Evolutionary conservation across 2,888 invertebrate genomes (phyloP), one percentile per base, ranked within the genome.

Genomic region (Rhaphigaster nebulosa): DNA sequence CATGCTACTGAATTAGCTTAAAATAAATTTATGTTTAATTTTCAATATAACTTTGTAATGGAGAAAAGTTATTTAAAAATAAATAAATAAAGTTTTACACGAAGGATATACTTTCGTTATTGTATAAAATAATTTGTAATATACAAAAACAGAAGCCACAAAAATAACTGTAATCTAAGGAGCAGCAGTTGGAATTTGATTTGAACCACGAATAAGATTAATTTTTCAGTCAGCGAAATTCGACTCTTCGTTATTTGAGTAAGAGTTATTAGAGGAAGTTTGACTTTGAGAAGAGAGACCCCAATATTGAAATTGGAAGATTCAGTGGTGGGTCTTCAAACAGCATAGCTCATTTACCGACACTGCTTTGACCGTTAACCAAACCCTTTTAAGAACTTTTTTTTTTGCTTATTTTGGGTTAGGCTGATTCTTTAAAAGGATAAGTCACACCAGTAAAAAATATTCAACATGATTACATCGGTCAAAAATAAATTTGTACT

Each of bases 301-400:
- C 38, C 34, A 76, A 76, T 76, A 76, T 76, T 76, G 70, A 76
- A 76, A 76, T 76, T 65, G 65, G 18, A 34, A 65, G 60, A 15
- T 34, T 76, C 34, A 29, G 34, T 76, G 26, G 38, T 76, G 70
- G 38, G 6, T 38, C 70, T 76, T 76, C 70, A 76, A 76, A 76
- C 20, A 76, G 34, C 70, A 76, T 76, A 34, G 38, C 34, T 76
- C 70, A 76, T 38, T 29, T 65, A 6, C 8, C 34, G 20, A 20
- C 70, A 20, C 8, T 23, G 70, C 38, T 20, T 20, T 23, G 23
- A 76, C 70, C 38, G 20, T 20, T 3, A 76, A 34, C 70, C 34
- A 23, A 76, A 76, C 34, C 38, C 70, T 18, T 76, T 76, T 76
- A 1, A 76, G 1, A 26, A 76, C 38, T 38, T 76, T 23, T 38